Conservation (phyloP, 2,888 invertebrate species). For the Bimastos eiseni region DNA sequence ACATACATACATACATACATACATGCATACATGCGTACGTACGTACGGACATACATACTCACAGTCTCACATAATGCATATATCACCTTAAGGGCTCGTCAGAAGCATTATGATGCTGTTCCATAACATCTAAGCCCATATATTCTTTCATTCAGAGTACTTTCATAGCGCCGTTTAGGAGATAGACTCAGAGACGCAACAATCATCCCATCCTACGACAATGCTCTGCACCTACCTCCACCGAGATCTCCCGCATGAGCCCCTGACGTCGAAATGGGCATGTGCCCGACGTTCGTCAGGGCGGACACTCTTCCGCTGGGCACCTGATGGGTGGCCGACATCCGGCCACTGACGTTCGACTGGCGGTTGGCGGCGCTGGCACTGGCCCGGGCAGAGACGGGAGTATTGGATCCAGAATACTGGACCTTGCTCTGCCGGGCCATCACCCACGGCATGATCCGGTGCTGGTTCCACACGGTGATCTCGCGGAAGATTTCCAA, state of each 20-base stretch:
- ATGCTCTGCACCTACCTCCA: not conserved
- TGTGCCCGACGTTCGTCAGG: not conserved
- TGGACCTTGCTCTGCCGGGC: conserved; percentile 7
- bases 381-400: not conserved
- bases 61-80: not conserved
- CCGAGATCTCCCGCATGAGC: not conserved
- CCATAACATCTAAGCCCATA: too few relatives aligned
- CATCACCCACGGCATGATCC: conserved; percentile 38
- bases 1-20: conserved; percentile 17
- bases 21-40: not conserved
- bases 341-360: not conserved
- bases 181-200: too few relatives aligned
- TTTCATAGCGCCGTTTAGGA: not conserved
- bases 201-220: not conserved
- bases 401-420: not conserved
- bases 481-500: conserved; percentile 86
- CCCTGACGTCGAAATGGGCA: not conserved
- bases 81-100: too few relatives aligned
- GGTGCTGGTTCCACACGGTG: conserved; percentile 79
- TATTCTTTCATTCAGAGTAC: too few relatives aligned
- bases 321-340: not conserved
- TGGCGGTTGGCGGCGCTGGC: not conserved
- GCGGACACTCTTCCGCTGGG: not conserved
- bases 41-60: not conserved
- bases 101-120: too few relatives aligned